Evolutionary conservation across 2,113 vertebrate genomes (phyloP), one percentile per base, ranked within the genome.

Genomic region (Myodes glareolus): DNA sequence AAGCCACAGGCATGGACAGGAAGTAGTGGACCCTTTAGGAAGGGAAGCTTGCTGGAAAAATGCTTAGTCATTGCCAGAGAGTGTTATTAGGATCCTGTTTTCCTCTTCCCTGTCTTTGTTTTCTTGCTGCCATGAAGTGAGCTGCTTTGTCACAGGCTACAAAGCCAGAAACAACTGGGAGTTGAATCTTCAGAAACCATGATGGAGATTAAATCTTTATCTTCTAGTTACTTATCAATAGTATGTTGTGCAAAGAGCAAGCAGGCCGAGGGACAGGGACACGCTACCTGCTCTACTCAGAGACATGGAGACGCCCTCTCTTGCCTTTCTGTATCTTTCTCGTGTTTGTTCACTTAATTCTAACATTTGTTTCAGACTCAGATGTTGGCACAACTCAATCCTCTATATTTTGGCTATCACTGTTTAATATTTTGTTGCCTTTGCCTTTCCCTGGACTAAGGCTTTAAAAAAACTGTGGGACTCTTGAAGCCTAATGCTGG

Each of bases 381-480:
- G 10, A 12, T 25, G 36, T 61, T 6, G 12, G 5, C 16, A 50
- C 21, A 89, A 52, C 55, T 88, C 65, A 87, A 50, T 78, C 88
- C 17, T 87, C 8, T 77, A 17, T 3, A n/a, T 92, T 73, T 91
- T 39, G 73, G 12, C 87, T 33, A 61, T 45, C 14, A 21, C 78
- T 88, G n/a, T 88, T 76, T 92, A 84, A 68, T 36, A 73, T 88
- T 82, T 91, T 63, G 65, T 92, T 63, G 58, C 47, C 45, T 88
- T 90, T 92, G 42, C 16, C n/a, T 90, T 92, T 29, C 11, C 7
- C 87, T 88, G 25, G 16, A 90, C 4, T 73, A 45, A 94, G 23
- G 14, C n/a, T 29, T 61, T 80, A 29, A 76, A 70, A 93, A 6
- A 61, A 80, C 29, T 52, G 8, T 76, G 25, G 36, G 45, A 92